Evolutionary conservation across 2,888 invertebrate species (phyloP), one percentile per base, ranked within the genome.

Genomic region (Congeria kusceri): DNA sequence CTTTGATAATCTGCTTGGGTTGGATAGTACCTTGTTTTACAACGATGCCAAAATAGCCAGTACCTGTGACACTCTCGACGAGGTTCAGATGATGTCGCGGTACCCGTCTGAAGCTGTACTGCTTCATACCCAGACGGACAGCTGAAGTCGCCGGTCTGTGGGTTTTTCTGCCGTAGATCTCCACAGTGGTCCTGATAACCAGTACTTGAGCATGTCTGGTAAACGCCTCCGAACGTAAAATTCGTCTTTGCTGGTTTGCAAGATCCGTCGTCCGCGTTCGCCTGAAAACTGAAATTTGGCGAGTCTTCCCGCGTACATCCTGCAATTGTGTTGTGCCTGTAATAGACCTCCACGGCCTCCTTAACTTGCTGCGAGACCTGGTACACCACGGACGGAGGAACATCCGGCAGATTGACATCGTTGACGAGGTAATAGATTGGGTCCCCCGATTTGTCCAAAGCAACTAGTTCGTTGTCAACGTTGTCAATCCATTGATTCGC

Each of bases 211-310:
- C 89, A 90, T 0, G 77, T 78, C 76, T 89, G 90, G 63, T 84
- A 91, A 7, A 88, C 83, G 3, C 91, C 91, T 11, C 91, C 91
- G 68, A 91, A 91, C 11, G 89, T 89, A 39, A 87, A 83, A 68
- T 89, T 90, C 27, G 87, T 87, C 9, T 81, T 77, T 0, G 86
- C 78, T 25, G 84, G 71, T 28, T 80, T 56, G 57, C 91, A 91
- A 0, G 86, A 74, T 11, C 87, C 88, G 57, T 91, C 91, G 49
- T 90, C 89, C n/a, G 89, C 78, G 62, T 91, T 91, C 3, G 91
- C 90, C 25, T 83, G 75, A 44, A 86, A 87, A 32, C 84, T 85
- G 72, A 91, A 91, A 64, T 90, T 90, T 0, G 88, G 87, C 0
- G 89, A 85, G 32, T 86, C 85, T 13, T 64, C 70, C 7, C 86